Evolutionary conservation across 2,797 vertebrate genomes (phyloP).

Genomic region (Cuculus canorus): DNA sequence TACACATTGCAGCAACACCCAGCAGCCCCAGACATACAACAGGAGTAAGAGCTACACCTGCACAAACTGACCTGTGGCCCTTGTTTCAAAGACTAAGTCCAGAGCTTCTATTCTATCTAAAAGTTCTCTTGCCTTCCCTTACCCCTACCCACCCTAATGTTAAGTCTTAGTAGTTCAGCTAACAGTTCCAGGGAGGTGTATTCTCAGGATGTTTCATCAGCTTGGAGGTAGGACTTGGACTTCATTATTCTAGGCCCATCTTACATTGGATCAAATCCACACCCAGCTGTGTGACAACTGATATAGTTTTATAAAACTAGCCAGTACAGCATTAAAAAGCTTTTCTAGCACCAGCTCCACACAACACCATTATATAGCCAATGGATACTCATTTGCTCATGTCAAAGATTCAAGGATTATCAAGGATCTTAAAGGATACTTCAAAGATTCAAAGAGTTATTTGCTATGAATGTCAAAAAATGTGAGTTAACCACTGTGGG

Average conservation of each 20-base stretch:
- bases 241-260: neutral
- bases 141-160: rapidly evolving
- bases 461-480: neutral
- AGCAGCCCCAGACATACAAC: neutral
- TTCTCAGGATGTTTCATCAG: neutral
- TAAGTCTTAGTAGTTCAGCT: neutral
- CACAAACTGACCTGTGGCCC: neutral
- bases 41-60: neutral
- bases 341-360: neutral
- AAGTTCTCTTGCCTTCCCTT: neutral
- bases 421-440: too few species aligned
- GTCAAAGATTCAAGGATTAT: too few species aligned
- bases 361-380: neutral
- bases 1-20: neutral
- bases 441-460: neutral
- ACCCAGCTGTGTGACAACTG: neutral
- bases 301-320: neutral
- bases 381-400: neutral
- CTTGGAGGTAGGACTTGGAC: neutral
- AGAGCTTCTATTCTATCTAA: neutral
- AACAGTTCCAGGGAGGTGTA: neutral
- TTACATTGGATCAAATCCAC: neutral
- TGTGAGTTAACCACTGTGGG: rapidly evolving
- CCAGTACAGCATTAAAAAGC: neutral
- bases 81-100: neutral